A percentile compares a stretch with the other conserved stretches of the same genome.
These are phyloP conservation scores for Macrobrachium rosenbergii DNA, from an alignment of 1,140 invertebrate species.

Conservation along the genomic window DNA sequence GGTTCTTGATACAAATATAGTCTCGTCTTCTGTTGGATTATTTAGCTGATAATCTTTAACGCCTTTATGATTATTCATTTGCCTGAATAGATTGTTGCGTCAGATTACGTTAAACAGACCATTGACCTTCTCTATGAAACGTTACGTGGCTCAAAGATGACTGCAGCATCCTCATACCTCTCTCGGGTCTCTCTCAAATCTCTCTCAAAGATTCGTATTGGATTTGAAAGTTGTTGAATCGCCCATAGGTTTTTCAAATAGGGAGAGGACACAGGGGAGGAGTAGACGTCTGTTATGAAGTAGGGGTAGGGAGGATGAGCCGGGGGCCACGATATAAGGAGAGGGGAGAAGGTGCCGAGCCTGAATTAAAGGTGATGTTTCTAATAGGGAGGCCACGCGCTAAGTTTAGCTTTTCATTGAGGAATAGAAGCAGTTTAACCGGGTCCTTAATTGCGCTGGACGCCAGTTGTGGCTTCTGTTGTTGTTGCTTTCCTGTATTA, in stretches of 20 bases:
- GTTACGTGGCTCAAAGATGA: too few species aligned
- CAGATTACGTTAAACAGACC: too few species aligned
- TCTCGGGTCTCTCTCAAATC: neutral
- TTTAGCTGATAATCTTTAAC: too few species aligned
- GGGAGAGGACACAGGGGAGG: neutral
- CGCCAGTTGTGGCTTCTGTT: too few species aligned
- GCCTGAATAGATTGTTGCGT: too few species aligned
- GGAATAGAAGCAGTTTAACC: neutral
- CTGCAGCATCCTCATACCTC: neutral
- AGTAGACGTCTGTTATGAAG: neutral
- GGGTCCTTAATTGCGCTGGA: neutral
- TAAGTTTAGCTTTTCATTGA: neutral
- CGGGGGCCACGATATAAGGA: neutral
- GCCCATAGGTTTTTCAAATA: neutral
- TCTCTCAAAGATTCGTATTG: neutral
- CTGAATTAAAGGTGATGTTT: constrained; percentile 1
- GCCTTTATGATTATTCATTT: too few species aligned
- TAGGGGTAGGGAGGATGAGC: too few species aligned
- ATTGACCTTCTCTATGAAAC: too few species aligned
- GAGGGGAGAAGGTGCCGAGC: neutral
- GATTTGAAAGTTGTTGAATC: neutral
- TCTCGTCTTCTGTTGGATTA: too few species aligned
- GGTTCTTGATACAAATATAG: too few species aligned
- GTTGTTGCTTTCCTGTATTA: too few species aligned
- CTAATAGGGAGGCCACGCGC: too few species aligned